phyloP scores from a whole-genome alignment of 2,797 vertebrate species.

The Myotis planiceps region DNA sequence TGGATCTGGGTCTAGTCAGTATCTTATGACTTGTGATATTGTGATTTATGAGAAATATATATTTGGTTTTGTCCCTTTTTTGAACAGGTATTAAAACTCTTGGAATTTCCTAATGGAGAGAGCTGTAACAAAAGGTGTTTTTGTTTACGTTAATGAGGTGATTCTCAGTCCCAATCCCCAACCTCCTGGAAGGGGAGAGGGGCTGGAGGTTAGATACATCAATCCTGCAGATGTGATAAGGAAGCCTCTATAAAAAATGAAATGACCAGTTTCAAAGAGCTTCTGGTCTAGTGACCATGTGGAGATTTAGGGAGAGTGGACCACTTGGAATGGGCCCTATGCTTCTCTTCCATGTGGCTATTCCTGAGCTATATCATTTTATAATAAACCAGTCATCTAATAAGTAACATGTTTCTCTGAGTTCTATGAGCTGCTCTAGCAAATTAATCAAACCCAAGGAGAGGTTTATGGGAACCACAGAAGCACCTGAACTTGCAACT shows the following conservation, averaged over 20 bases:
- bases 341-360: not conserved
- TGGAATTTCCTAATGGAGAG: not conserved
- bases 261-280: not conserved
- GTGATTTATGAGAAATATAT: not conserved
- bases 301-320: not conserved
- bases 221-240: not conserved
- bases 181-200: not conserved
- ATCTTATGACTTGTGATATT: not conserved
- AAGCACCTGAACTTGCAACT: not conserved
- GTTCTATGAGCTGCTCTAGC: not conserved
- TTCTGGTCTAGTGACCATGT: not conserved
- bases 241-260: not conserved
- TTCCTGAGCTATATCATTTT: not conserved
- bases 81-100: not conserved
- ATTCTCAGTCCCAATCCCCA: not conserved
- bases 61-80: not conserved
- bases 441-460: not conserved
- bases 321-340: not conserved
- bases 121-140: not conserved
- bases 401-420: not conserved
- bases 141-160: not conserved
- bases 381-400: not conserved
- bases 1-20: not conserved
- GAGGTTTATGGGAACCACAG: not conserved
- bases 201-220: not conserved